Evolutionary conservation across 1,140 invertebrate genomes (phyloP).

Genomic region (Drosophila pachea): DNA sequence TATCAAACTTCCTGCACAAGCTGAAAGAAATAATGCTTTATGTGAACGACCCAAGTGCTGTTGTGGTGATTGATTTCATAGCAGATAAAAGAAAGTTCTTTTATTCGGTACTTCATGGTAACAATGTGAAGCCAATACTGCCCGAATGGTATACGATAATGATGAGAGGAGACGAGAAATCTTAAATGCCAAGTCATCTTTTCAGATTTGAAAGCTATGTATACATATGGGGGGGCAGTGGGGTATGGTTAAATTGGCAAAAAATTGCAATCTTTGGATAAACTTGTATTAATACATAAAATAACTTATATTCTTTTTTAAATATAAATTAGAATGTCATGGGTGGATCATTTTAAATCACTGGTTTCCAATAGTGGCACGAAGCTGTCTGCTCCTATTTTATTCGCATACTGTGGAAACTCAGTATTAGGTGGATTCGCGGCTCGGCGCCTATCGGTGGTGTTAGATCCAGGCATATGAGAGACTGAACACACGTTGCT

Average conservation of each 20-base stretch:
- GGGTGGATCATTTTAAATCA: constrained; percentile 46
- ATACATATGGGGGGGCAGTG: no score
- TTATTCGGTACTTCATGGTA: constrained; percentile 20
- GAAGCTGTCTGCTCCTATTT: constrained; percentile 1
- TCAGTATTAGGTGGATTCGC: constrained; percentile 20
- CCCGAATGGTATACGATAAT: constrained; percentile 48
- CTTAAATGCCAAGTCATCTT: background rate
- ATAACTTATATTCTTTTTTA: no score
- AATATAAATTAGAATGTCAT: background rate
- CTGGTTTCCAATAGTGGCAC: constrained; percentile 55
- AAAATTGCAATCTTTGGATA: no score
- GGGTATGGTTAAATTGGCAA: no score
- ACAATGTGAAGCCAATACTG: constrained; percentile 16
- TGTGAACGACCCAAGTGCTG: constrained; percentile 29
- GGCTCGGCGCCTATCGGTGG: constrained; percentile 61
- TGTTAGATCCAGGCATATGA: constrained; percentile 70
- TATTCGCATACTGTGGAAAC: constrained; percentile 16
- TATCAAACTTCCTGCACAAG: constrained; percentile 36
- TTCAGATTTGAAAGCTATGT: background rate
- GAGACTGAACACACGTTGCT: constrained; percentile 80
- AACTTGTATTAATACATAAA: no score
- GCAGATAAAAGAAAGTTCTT: background rate
- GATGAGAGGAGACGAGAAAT: background rate
- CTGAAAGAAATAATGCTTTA: constrained; percentile 28
- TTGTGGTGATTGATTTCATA: constrained; percentile 42